Percentiles rank a stretch among this genome's conserved stretches.
phyloP scores from a whole-genome alignment of 1,140 invertebrate species.

The Scaptomyza montana region DNA sequence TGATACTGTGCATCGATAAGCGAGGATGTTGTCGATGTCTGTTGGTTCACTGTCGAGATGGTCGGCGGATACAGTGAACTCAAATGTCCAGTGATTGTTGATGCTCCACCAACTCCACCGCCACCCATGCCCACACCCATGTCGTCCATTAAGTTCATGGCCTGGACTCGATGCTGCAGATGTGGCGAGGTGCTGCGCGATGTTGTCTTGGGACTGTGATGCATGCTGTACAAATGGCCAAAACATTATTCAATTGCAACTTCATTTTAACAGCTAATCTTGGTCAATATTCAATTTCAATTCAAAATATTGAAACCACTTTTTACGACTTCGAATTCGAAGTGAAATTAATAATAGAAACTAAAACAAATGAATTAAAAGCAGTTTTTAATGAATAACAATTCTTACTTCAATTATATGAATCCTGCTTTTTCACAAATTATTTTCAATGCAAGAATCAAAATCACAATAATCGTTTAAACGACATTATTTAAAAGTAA shows the following conservation, averaged over 20 bases:
- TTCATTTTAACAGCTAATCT: too few species aligned
- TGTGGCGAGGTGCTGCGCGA: conserved; percentile 82
- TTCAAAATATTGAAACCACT: too few species aligned
- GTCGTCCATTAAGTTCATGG: conserved; percentile 80
- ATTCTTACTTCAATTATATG: too few species aligned
- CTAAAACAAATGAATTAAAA: too few species aligned
- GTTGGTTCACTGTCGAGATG: conserved; percentile 81
- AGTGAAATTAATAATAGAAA: too few species aligned
- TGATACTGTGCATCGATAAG: conserved; percentile 81
- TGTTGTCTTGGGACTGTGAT: conserved; percentile 83
- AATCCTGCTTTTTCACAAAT: too few species aligned
- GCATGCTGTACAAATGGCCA: conserved; percentile 56
- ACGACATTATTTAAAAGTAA: too few species aligned
- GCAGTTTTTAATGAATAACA: too few species aligned
- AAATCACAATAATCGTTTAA: too few species aligned
- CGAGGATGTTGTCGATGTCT: conserved; percentile 81
- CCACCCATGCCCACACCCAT: conserved; percentile 37
- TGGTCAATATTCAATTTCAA: too few species aligned
- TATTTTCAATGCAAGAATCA: too few species aligned
- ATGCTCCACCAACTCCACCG: conserved; percentile 44
- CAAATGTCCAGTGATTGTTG: conserved; percentile 73
- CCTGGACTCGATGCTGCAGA: conserved; percentile 79
- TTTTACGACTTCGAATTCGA: too few species aligned
- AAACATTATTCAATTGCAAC: neutral
- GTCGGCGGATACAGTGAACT: conserved; percentile 79